Conservation (phyloP, 2,113 vertebrate species). For the Pogona vitticeps region DNA sequence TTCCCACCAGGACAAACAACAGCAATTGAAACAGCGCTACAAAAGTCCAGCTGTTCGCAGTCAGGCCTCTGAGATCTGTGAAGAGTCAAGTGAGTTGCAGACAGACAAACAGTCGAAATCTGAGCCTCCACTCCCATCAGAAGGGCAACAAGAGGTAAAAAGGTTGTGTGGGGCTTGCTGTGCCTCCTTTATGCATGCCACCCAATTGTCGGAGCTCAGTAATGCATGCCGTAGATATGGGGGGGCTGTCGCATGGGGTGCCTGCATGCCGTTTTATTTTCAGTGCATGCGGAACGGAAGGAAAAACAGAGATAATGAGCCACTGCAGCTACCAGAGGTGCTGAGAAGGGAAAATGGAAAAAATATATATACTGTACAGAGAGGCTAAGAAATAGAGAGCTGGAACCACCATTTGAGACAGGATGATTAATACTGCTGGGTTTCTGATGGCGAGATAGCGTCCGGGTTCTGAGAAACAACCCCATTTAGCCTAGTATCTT, state of each 20-base stretch:
- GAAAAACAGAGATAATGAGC: too few species aligned
- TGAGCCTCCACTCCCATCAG: slow-evolving; percentile 52
- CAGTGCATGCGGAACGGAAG: neutral
- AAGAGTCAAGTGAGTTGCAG: slow-evolving; percentile 73
- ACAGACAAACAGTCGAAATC: slow-evolving; percentile 70
- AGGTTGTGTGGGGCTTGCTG: slow-evolving; percentile 4
- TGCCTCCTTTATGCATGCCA: slow-evolving; percentile 62
- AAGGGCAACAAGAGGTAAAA: slow-evolving; percentile 73
- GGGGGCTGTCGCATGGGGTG: slow-evolving; percentile 30
- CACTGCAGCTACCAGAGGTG: too few species aligned
- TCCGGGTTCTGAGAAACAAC: neutral
- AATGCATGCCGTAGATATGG: slow-evolving; percentile 59
- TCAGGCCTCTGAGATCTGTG: slow-evolving; percentile 73
- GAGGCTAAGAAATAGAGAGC: too few species aligned
- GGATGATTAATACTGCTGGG: too few species aligned
- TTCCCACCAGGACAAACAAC: slow-evolving; percentile 72
- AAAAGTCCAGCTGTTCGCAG: slow-evolving; percentile 66
- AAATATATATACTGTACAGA: too few species aligned
- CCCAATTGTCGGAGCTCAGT: neutral
- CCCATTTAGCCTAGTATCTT: too few species aligned
- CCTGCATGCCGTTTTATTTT: neutral
- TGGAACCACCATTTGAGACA: too few species aligned
- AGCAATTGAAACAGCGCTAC: slow-evolving; percentile 65
- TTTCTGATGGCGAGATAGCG: too few species aligned
- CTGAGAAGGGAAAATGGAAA: too few species aligned